A percentile compares a stretch with the other conserved stretches of the same genome.
Conservation (phyloP, 2,888 invertebrate genomes). For the Tachina grossa region DNA sequence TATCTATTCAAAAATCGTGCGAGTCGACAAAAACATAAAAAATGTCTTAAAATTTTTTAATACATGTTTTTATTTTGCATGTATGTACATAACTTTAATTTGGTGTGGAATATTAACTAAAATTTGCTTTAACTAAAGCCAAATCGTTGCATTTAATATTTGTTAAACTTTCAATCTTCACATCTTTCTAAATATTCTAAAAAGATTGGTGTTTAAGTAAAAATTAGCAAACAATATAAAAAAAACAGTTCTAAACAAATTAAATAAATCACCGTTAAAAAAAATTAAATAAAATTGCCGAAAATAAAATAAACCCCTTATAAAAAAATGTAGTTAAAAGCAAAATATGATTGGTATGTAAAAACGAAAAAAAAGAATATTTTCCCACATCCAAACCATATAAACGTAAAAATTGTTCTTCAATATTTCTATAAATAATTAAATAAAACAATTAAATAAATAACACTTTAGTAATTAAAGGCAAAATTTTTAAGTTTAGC, state of each 20-base stretch:
- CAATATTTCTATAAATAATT: conserved; percentile 66
- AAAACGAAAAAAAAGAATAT: conserved; percentile 9
- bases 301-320: conserved; percentile 26
- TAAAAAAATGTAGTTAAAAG: conserved; percentile 55
- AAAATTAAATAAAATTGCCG: conserved; percentile 18
- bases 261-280: neutral
- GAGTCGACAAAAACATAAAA: too few relatives aligned
- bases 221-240: conserved; percentile 15
- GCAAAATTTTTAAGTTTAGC: conserved; percentile 73
- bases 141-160: neutral
- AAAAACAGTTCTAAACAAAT: conserved; percentile 25
- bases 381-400: conserved; percentile 25
- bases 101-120: neutral
- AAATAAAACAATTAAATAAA: conserved; percentile 41
- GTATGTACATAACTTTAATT: neutral
- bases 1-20: too few relatives aligned
- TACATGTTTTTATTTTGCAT: too few relatives aligned
- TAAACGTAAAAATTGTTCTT: conserved; percentile 55
- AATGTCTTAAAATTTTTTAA: too few relatives aligned
- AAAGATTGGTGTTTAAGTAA: conserved; percentile 38
- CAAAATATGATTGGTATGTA: conserved; percentile 56
- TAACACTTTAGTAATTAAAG: conserved; percentile 63
- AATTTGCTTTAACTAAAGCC: neutral
- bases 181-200: conserved; percentile 19
- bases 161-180: neutral